Conservation (phyloP, 2,113 vertebrate genomes). For the Planiliza haematocheilus region DNA sequence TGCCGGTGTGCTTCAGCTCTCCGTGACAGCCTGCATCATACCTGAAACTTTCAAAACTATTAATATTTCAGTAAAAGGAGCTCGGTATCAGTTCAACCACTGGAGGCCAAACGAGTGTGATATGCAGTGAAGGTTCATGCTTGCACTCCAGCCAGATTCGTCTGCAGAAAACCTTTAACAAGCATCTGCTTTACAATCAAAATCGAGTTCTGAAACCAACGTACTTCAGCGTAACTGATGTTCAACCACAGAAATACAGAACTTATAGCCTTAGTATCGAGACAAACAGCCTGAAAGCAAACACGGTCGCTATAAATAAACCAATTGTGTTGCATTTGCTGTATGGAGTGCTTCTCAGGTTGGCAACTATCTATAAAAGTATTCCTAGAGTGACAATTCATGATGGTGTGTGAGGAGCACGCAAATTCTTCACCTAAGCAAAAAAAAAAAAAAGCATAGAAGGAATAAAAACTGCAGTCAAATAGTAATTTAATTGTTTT, state of each 20-base stretch:
- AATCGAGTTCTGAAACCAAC: too few relatives aligned
- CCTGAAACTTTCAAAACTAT: too few relatives aligned
- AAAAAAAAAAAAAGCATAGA: neutral
- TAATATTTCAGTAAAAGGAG: too few relatives aligned
- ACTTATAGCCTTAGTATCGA: neutral
- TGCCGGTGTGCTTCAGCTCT: too few relatives aligned
- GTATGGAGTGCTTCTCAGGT: neutral
- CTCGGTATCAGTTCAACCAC: too few relatives aligned
- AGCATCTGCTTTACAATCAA: neutral
- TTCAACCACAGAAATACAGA: too few relatives aligned
- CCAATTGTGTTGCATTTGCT: slow-evolving; percentile 5
- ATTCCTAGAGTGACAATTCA: slow-evolving; percentile 23
- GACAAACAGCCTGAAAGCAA: neutral
- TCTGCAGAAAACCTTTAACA: neutral
- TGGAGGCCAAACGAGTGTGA: neutral
- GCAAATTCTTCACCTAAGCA: slow-evolving; percentile 7
- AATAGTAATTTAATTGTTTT: slow-evolving; percentile 11
- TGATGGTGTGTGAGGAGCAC: slow-evolving; percentile 2
- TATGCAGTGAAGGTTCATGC: neutral
- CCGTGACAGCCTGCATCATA: too few relatives aligned
- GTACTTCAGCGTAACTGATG: too few relatives aligned
- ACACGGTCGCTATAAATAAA: neutral
- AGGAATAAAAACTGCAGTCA: neutral
- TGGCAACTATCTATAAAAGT: slow-evolving; percentile 18
- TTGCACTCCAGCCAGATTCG: neutral